phyloP scores from a whole-genome alignment of 2,113 vertebrate species.

The Callipepla californica region DNA sequence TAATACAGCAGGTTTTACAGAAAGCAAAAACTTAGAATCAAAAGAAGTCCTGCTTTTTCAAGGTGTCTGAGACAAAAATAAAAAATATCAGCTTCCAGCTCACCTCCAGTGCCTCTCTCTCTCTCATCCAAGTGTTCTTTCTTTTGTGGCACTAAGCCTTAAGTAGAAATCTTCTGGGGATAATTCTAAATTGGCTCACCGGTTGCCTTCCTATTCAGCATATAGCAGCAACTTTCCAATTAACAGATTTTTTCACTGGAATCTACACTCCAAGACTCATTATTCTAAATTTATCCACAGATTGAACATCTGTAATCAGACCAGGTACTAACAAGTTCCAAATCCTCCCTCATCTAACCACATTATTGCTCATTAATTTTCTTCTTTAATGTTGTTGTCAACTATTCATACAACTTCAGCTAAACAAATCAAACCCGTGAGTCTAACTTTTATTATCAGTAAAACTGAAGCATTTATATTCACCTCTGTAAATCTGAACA shows the following conservation, averaged over 20 bases:
- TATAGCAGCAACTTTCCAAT: conserved; percentile 45
- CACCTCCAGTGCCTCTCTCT: neutral
- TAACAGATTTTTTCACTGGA: conserved; percentile 37
- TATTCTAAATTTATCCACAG: conserved; percentile 58
- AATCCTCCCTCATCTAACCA: neutral
- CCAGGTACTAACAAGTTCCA: conserved; percentile 6
- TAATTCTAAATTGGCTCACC: neutral
- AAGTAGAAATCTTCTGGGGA: conserved; percentile 3
- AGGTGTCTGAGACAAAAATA: neutral
- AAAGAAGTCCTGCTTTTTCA: neutral
- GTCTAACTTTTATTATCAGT: neutral
- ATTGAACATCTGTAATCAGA: conserved; percentile 42
- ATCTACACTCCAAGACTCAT: conserved; percentile 17
- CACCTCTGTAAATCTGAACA: neutral
- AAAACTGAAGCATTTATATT: neutral
- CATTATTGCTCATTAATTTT: conserved; percentile 25
- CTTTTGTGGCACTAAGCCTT: neutral
- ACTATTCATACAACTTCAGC: neutral
- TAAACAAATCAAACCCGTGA: neutral
- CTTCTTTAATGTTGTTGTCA: neutral
- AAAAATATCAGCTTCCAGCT: neutral
- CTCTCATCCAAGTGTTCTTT: neutral
- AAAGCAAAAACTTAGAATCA: neutral
- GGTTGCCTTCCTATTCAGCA: neutral
- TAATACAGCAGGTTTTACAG: neutral